Evolutionary conservation across 1,140 invertebrate genomes (phyloP).

Genomic region (Brachystomella parvula): DNA sequence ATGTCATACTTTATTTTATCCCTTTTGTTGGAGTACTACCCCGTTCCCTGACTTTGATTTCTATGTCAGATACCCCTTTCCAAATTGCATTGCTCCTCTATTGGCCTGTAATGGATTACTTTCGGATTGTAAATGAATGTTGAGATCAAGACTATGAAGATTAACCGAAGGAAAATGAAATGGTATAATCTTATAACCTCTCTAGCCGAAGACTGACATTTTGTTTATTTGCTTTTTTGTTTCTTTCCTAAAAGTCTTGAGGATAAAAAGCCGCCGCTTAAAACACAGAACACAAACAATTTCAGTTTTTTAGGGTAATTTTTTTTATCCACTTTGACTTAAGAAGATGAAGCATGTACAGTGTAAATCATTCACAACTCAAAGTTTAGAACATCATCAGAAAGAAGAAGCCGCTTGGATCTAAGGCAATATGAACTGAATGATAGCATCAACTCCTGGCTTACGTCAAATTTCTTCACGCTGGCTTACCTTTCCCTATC

Average conservation of each 20-base stretch:
- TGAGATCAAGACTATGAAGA: not conserved
- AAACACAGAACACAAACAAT: not conserved
- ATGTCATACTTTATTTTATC: conserved; percentile 32
- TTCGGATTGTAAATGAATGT: not conserved
- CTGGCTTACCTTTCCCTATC: too few species aligned
- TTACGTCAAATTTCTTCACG: too few species aligned
- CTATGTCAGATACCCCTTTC: not conserved
- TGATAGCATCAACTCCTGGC: too few species aligned
- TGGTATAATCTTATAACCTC: not conserved
- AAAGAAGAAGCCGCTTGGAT: too few species aligned
- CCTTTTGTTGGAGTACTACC: conserved; percentile 19
- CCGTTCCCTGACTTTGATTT: conserved; percentile 17
- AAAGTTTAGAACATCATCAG: too few species aligned
- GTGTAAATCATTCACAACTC: too few species aligned
- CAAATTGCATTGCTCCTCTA: not conserved
- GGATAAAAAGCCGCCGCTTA: conserved; percentile 17
- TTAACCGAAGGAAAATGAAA: not conserved
- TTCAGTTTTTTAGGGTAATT: not conserved
- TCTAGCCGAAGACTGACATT: conserved; percentile 26
- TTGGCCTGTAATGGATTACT: not conserved
- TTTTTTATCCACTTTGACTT: not conserved
- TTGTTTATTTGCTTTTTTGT: conserved; percentile 35
- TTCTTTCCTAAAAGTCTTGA: conserved; percentile 28
- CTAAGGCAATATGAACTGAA: too few species aligned
- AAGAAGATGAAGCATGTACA: too few species aligned